phyloP scores from a whole-genome alignment of 2,888 invertebrate species.

The Scaeva pyrastri region DNA sequence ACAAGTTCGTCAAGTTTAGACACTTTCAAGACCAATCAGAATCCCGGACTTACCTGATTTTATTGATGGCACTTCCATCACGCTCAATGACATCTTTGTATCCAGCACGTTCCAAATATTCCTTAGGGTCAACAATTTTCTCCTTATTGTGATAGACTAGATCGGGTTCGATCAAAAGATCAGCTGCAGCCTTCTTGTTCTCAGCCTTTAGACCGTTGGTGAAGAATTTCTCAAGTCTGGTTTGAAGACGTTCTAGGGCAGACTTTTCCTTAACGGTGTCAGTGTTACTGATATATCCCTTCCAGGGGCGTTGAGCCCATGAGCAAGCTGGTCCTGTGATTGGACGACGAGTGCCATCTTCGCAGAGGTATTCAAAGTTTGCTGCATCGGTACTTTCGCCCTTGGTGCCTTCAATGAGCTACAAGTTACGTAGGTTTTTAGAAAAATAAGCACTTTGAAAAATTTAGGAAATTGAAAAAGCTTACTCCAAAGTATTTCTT shows the following conservation, averaged over 20 bases:
- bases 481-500: slow-evolving; percentile 90
- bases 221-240: slow-evolving; percentile 82
- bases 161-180: slow-evolving; percentile 87
- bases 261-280: slow-evolving; percentile 83
- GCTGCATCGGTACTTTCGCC: slow-evolving; percentile 87
- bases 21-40: background rate
- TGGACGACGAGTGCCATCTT: slow-evolving; percentile 89
- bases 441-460: background rate
- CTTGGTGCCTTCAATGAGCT: slow-evolving; percentile 87
- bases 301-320: slow-evolving; percentile 95
- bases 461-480: slow-evolving; percentile 8
- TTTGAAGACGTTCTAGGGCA: slow-evolving; percentile 81
- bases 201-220: slow-evolving; percentile 81
- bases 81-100: slow-evolving; percentile 90
- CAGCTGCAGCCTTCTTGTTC: slow-evolving; percentile 82
- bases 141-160: slow-evolving; percentile 84
- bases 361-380: slow-evolving; percentile 91
- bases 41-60: slow-evolving; percentile 83
- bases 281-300: slow-evolving; percentile 89
- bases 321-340: slow-evolving; percentile 88
- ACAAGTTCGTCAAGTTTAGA: background rate
- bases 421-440: slow-evolving; percentile 34
- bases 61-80: slow-evolving; percentile 88
- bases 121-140: slow-evolving; percentile 84
- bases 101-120: slow-evolving; percentile 87